Percentiles rank a stretch among this genome's conserved stretches.
Conservation (phyloP, 53 echinoderm and acorn worm genomes). For the Holothuria leucospilota region DNA sequence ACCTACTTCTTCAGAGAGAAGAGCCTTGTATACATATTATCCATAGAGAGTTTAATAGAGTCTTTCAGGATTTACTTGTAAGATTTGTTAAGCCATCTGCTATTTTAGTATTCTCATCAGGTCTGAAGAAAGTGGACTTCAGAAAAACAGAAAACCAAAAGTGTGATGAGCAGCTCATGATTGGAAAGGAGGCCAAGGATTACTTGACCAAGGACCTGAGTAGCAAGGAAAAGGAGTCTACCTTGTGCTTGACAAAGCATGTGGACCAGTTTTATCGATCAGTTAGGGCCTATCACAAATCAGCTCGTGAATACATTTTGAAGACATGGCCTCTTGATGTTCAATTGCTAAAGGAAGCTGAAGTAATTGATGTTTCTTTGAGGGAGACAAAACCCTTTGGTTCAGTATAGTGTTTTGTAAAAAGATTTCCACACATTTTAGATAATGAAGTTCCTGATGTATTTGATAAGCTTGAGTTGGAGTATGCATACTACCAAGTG, state of each 20-base stretch:
- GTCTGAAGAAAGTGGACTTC: slow-evolving; percentile 52
- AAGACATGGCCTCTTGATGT: slow-evolving; percentile 62
- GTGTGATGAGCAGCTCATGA: slow-evolving; percentile 60
- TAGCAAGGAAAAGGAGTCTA: slow-evolving; percentile 19
- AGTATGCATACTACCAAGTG: slow-evolving; percentile 66
- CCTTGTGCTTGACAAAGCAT: slow-evolving; percentile 51
- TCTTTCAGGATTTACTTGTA: slow-evolving; percentile 47
- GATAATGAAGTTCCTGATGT: slow-evolving; percentile 6
- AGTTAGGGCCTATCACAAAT: slow-evolving; percentile 52
- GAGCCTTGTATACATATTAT: slow-evolving; percentile 67
- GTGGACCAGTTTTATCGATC: slow-evolving; percentile 51
- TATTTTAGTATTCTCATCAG: slow-evolving; percentile 36
- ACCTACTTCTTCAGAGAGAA: slow-evolving; percentile 64
- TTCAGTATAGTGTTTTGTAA: slow-evolving; percentile 60
- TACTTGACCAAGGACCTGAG: slow-evolving; percentile 47
- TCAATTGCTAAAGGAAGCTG: slow-evolving; percentile 53
- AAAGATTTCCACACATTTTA: slow-evolving; percentile 55
- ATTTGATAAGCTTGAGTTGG: slow-evolving; percentile 55
- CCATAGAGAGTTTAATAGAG: slow-evolving; percentile 47
- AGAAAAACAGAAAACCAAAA: slow-evolving; percentile 43
- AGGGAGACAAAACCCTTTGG: slow-evolving; percentile 47
- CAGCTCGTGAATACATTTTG: slow-evolving; percentile 67
- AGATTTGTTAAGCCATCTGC: slow-evolving; percentile 60
- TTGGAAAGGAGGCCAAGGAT: slow-evolving; percentile 62
- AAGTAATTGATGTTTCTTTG: slow-evolving; percentile 57